phyloP scores from a whole-genome alignment of 2,888 invertebrate genomes.

The Bruchidius siliquastri region DNA sequence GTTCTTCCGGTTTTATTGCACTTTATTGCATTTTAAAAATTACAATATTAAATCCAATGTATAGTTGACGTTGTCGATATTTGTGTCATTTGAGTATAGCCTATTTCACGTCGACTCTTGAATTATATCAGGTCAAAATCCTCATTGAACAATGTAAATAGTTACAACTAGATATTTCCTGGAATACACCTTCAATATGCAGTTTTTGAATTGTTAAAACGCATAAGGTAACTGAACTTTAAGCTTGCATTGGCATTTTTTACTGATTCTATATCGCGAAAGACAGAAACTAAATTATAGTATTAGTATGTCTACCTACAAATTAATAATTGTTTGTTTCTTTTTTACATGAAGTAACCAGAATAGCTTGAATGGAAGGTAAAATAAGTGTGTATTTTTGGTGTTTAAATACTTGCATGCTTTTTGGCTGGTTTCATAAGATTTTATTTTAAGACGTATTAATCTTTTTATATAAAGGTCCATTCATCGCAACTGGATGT shows the following conservation, averaged over 20 bases:
- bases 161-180: background rate
- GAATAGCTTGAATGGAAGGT: background rate
- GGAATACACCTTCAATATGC: background rate
- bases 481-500: background rate
- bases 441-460: background rate
- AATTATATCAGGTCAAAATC: background rate
- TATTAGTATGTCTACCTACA: background rate
- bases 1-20: background rate
- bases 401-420: background rate
- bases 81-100: background rate
- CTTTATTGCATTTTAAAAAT: background rate
- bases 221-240: background rate
- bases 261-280: background rate
- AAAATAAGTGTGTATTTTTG: background rate
- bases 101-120: background rate
- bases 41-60: background rate
- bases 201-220: background rate
- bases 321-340: background rate
- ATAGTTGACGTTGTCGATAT: background rate
- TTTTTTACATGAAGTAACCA: background rate
- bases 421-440: background rate
- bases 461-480: background rate
- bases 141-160: background rate
- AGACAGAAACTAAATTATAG: no score
- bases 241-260: background rate